Conservation (phyloP, 2,797 vertebrate genomes). For the Aldrovandia affinis region DNA sequence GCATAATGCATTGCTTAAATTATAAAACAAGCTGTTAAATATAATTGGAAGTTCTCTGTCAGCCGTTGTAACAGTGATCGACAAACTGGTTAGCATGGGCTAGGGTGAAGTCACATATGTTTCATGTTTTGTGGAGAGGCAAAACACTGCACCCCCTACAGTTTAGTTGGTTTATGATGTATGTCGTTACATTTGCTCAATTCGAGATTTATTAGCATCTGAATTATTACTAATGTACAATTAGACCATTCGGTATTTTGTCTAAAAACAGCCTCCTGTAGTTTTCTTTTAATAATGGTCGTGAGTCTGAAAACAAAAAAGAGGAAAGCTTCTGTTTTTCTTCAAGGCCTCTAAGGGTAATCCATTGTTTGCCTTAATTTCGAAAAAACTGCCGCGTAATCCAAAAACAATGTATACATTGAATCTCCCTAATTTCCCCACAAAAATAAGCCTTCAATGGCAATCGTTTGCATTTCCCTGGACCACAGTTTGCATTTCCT, state of each 20-base stretch:
- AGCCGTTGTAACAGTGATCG: neutral
- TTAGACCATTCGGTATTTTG: neutral
- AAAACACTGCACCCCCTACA: neutral
- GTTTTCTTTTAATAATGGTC: neutral
- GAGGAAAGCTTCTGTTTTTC: neutral
- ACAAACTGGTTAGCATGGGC: neutral
- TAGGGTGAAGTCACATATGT: neutral
- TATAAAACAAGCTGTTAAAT: neutral
- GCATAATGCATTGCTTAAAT: neutral
- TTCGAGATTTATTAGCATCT: neutral
- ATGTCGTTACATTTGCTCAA: constrained; percentile 9
- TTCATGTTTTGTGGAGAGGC: neutral
- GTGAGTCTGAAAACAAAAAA: neutral
- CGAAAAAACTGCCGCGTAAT: neutral
- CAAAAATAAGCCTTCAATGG: neutral
- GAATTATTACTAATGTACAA: neutral
- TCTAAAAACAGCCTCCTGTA: neutral
- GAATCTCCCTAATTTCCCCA: neutral
- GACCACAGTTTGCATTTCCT: too few relatives aligned
- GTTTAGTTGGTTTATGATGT: neutral
- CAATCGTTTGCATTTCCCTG: neutral
- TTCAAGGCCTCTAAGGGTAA: neutral
- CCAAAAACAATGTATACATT: neutral
- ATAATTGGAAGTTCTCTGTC: neutral
- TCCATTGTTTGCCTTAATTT: neutral